phyloP scores from a whole-genome alignment of 2,888 invertebrate genomes.

The Lysandra coridon region DNA sequence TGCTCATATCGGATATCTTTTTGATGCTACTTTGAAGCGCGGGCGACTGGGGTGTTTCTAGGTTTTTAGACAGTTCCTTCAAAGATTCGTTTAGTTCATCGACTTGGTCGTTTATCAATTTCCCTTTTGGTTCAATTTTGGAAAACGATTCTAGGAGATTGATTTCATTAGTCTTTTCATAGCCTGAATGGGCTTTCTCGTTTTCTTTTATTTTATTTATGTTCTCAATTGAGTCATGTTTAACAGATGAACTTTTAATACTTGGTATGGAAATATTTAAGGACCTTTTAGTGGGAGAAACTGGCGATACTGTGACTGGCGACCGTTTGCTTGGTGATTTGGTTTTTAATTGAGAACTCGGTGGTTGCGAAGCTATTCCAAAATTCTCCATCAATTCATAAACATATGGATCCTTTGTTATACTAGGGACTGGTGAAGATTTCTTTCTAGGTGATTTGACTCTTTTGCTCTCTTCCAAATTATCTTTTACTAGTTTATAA shows the following conservation, averaged over 20 bases:
- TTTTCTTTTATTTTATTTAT: neutral
- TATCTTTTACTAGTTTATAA: neutral
- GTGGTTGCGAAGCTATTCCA: neutral
- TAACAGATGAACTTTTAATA: slow-evolving; percentile 28
- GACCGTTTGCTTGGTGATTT: neutral
- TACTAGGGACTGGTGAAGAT: slow-evolving; percentile 37
- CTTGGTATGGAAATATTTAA: slow-evolving; percentile 37
- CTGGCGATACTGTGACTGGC: slow-evolving; percentile 18
- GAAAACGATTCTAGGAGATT: slow-evolving; percentile 45
- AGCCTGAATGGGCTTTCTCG: slow-evolving; percentile 11
- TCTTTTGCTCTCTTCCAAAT: neutral
- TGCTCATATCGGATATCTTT: slow-evolving; percentile 68
- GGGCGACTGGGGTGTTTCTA: slow-evolving; percentile 47
- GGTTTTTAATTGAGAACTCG: slow-evolving; percentile 6
- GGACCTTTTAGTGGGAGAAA: slow-evolving; percentile 36
- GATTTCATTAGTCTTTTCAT: slow-evolving; percentile 39
- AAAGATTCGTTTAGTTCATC: slow-evolving; percentile 46
- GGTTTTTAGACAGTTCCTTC: slow-evolving; percentile 48
- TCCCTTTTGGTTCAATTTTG: slow-evolving; percentile 51
- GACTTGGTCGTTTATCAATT: slow-evolving; percentile 43
- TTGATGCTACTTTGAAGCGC: slow-evolving; percentile 57
- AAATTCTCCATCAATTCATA: neutral
- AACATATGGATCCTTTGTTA: slow-evolving; percentile 24
- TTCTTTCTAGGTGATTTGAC: slow-evolving; percentile 33
- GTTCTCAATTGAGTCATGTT: neutral